Evolutionary conservation across 2,888 invertebrate species (phyloP).

Genomic region (Napeogenes sylphis): DNA sequence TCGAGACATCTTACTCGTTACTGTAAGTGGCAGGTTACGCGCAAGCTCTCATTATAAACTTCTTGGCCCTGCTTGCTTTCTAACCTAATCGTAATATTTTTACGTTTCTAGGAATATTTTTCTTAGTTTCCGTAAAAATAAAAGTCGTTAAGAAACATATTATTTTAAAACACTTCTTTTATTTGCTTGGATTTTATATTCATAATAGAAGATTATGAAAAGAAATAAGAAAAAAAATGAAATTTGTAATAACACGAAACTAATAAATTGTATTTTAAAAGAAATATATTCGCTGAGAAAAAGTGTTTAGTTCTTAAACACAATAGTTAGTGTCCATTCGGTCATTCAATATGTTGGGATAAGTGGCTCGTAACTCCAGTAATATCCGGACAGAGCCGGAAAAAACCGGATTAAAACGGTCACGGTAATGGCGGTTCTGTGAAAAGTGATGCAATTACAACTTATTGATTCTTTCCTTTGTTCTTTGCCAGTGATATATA

Average conservation of each 20-base stretch:
- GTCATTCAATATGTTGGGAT: slow-evolving; percentile 64
- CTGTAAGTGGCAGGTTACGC: slow-evolving; percentile 5
- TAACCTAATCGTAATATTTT: too few species aligned
- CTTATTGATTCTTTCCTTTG: slow-evolving; percentile 60
- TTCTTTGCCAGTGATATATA: slow-evolving; percentile 46
- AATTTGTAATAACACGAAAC: too few species aligned
- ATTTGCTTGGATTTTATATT: too few species aligned
- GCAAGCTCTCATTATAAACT: slow-evolving; percentile 6
- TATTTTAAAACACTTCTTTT: too few species aligned
- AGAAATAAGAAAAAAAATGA: too few species aligned
- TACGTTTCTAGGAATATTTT: too few species aligned
- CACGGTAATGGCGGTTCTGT: slow-evolving; percentile 61
- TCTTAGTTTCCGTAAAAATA: too few species aligned
- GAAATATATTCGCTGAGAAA: slow-evolving; percentile 27
- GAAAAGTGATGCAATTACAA: slow-evolving; percentile 71
- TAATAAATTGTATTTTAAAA: too few species aligned
- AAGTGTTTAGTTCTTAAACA: slow-evolving; percentile 58
- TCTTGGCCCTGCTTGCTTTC: neutral
- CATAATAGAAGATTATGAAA: too few species aligned
- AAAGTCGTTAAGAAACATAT: too few species aligned
- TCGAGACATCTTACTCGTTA: slow-evolving; percentile 7
- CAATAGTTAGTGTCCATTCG: slow-evolving; percentile 60
- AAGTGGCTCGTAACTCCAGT: slow-evolving; percentile 65
- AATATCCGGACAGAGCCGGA: slow-evolving; percentile 65
- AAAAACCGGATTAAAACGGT: slow-evolving; percentile 69